Evolutionary conservation across 2,888 invertebrate genomes (phyloP), one percentile per base, ranked within the genome.

Genomic region (Bugula neritina): DNA sequence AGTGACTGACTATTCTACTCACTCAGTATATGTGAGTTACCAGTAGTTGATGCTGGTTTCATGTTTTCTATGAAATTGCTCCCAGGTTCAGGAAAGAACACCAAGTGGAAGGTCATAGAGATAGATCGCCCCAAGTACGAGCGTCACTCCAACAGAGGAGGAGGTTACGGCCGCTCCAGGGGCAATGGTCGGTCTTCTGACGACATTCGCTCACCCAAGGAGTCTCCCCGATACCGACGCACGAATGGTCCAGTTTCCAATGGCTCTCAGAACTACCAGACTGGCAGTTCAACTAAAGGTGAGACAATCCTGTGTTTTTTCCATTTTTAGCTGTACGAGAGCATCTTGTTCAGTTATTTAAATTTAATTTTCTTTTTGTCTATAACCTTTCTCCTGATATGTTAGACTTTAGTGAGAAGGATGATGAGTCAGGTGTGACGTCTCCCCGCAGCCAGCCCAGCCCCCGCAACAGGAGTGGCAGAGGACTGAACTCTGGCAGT

Each of bases 21-120:
- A n/a, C n/a, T n/a, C n/a, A n/a, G n/a, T n/a, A n/a, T n/a, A n/a
- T n/a, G n/a, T n/a, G n/a, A n/a, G n/a, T n/a, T n/a, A n/a, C n/a
- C n/a, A n/a, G n/a, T n/a, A n/a, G n/a, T n/a, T n/a, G n/a, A n/a
- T n/a, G n/a, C n/a, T n/a, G n/a, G n/a, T n/a, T n/a, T n/a, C n/a
- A n/a, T n/a, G n/a, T n/a, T n/a, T n/a, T n/a, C n/a, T n/a, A n/a
- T n/a, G n/a, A n/a, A n/a, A n/a, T n/a, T n/a, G n/a, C n/a, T n/a
- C n/a, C 3, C 34, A 63, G 63, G 63, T 34, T 63, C 63, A 10
- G 63, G 63, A 3, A 82, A 81, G 80, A 17, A 17, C 10, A 92
- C 92, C 84, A 94, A 93, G 84, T 95, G 95, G 95, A 90, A 93
- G 73, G 94, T 94, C 0, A 86, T 95, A 73, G 92, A 92, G 79